Evolutionary conservation across 1,140 invertebrate species (phyloP), one percentile per base, ranked within the genome.

Genomic region (Hyphantria cunea): DNA sequence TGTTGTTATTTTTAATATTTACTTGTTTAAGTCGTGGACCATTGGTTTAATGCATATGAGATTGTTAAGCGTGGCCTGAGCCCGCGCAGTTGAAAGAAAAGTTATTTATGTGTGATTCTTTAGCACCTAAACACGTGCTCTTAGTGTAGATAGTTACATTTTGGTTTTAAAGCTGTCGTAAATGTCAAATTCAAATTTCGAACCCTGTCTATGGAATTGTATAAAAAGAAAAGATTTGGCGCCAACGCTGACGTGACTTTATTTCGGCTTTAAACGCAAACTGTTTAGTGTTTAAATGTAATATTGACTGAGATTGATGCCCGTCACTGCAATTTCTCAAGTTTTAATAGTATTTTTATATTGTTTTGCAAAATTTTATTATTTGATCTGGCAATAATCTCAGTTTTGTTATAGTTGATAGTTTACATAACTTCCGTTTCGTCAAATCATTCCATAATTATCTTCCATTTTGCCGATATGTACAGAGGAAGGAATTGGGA

Each of bases 31-130:
- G 76, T 82, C 76, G 83, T 77, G 62, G 63, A 72, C 65, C 69
- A 72, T 71, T 77, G 77, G 76, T 80, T 76, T 74, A 76, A 76
- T 63, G 80, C 77, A 76, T 70, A 78, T 78, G 84, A 87, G 83
- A 86, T 87, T 89, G 82, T 86, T 84, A 44, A 33, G 56, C 55
- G 50, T 47, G 14, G 47, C 41, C 47, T 52, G 31, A 7, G 32
- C 47, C 37, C 25, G 39, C 42, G 17, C 47, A 68, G 75, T 72
- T 74, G 82, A 77, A 77, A 76, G 73, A 73, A 71, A 85, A 79
- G 83, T 87, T 86, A 90, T 87, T 90, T 90, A 90, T 89, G 84
- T 90, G 85, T 90, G 85, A 90, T 86, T 84, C 82, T 71, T 76
- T 86, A 86, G 83, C 70, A 72, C 72, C 60, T 85, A 79, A 65